These are phyloP conservation scores for Heterotis niloticus DNA, from an alignment of 2,113 vertebrate genomes.

Conservation along the genomic window DNA sequence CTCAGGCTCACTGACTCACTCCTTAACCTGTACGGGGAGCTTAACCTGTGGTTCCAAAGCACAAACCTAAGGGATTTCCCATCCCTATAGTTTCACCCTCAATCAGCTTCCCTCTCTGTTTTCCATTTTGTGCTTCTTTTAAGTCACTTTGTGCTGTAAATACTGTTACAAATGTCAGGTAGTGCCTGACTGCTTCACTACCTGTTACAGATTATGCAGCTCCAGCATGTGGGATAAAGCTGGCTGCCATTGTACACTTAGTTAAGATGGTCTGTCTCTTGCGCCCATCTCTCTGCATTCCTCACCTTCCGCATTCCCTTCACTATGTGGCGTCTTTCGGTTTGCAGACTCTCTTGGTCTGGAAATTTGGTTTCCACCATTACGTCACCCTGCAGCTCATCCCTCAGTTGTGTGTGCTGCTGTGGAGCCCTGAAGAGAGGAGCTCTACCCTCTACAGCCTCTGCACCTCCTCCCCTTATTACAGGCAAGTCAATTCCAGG, in stretches of 20 bases:
- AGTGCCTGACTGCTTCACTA: not conserved
- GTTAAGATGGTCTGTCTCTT: not conserved
- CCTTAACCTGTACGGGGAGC: not conserved
- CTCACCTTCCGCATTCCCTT: not conserved
- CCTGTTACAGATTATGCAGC: no score
- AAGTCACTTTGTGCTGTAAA: not conserved
- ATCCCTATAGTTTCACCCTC: not conserved
- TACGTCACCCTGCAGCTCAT: not conserved
- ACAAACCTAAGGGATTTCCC: not conserved
- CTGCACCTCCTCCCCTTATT: no score
- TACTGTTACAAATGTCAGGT: no score
- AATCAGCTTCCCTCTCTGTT: not conserved
- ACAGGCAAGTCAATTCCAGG: no score
- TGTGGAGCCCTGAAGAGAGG: not conserved
- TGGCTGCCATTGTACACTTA: no score
- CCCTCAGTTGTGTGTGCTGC: not conserved
- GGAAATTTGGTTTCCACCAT: not conserved
- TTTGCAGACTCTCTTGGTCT: constrained; percentile 14
- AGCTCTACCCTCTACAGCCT: no score
- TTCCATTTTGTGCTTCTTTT: not conserved
- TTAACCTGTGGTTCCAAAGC: not conserved
- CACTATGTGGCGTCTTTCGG: not conserved
- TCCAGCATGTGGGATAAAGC: not conserved
- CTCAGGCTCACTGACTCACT: not conserved
- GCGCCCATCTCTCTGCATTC: not conserved